Conservation (phyloP, 1,140 invertebrate genomes). For the Procambarus virginalis region DNA sequence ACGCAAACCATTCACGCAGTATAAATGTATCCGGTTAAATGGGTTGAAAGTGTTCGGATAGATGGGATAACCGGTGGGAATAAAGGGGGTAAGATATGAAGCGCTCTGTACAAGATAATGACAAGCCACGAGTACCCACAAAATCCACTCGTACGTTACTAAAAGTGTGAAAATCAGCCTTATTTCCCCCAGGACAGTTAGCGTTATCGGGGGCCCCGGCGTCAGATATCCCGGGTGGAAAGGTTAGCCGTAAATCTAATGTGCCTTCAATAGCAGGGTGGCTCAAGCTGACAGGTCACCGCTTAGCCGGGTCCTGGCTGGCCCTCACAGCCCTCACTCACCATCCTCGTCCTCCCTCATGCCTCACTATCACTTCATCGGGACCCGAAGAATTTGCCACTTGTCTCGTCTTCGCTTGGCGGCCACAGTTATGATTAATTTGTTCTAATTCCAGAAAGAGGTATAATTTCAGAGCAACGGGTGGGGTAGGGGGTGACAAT, state of each 20-base stretch:
- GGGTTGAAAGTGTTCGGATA: conserved; percentile 49
- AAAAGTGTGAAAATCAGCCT: conserved; percentile 34
- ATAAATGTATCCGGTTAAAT: conserved; percentile 56
- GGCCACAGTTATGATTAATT: too few species aligned
- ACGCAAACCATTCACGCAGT: conserved; percentile 20
- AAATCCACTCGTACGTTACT: background rate
- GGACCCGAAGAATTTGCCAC: conserved; percentile 6
- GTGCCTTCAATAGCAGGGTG: conserved; percentile 65
- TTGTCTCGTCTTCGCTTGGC: background rate
- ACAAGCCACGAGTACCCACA: background rate
- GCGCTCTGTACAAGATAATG: conserved; percentile 13
- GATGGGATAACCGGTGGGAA: background rate
- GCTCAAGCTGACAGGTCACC: conserved; percentile 52
- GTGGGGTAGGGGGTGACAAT: too few species aligned
- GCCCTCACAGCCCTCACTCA: background rate
- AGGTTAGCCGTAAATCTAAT: conserved; percentile 66
- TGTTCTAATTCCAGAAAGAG: too few species aligned
- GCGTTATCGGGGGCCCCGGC: conserved; percentile 35
- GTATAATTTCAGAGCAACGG: too few species aligned
- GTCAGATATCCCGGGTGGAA: conserved; percentile 64
- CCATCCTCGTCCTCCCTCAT: background rate
- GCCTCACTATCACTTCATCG: conserved; percentile 23
- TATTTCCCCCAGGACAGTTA: conserved; percentile 49
- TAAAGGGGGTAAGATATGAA: background rate
- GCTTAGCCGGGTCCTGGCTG: conserved; percentile 20